Evolutionary conservation across 1,140 invertebrate species (phyloP).

Genomic region (Scylla paramamosain): DNA sequence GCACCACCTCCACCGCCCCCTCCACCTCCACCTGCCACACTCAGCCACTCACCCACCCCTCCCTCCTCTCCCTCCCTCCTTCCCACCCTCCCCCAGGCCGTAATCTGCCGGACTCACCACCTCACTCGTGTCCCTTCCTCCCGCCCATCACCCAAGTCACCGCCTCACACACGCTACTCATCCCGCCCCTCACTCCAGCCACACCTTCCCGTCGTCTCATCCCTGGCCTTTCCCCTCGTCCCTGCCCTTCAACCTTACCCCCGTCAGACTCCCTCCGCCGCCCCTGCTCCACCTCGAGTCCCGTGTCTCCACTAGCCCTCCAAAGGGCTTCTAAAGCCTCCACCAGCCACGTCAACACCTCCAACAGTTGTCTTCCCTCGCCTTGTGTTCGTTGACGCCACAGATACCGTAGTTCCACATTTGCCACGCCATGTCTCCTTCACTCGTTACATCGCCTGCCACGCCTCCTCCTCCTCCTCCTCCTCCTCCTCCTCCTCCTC

Average conservation of each 20-base stretch:
- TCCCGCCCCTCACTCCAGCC: neutral
- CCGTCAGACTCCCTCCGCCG: neutral
- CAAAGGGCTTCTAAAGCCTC: too few species aligned
- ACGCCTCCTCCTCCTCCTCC: neutral
- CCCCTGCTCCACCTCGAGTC: neutral
- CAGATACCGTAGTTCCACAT: too few species aligned
- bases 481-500: neutral
- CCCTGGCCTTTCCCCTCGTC: neutral
- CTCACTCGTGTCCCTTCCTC: neutral
- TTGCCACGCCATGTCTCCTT: neutral
- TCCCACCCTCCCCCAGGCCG: too few species aligned
- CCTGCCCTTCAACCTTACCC: neutral
- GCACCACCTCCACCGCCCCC: neutral
- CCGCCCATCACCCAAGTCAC: neutral
- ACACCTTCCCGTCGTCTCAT: neutral
- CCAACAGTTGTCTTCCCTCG: neutral
- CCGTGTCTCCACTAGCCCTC: too few species aligned
- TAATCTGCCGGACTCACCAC: neutral
- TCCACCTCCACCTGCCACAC: neutral
- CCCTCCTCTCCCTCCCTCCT: neutral
- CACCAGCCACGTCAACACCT: too few species aligned
- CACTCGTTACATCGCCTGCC: neutral
- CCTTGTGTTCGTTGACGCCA: too few species aligned
- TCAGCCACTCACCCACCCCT: slow-evolving; percentile 16
- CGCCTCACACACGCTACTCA: neutral